Conservation (phyloP, 2,113 vertebrate genomes). For the Gasterosteus nipponicus region DNA sequence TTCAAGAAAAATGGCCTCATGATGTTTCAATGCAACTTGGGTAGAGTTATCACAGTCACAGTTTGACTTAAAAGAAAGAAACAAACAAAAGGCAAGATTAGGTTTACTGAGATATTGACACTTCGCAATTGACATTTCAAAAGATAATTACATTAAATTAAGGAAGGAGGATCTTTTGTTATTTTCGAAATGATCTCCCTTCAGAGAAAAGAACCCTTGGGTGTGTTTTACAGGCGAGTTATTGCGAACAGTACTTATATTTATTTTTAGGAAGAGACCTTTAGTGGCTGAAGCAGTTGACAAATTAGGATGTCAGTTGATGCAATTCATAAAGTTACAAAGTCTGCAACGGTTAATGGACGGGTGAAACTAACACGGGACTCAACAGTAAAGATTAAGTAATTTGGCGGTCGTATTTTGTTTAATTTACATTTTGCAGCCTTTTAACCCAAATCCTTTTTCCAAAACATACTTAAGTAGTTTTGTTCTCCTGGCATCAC, state of each 20-base stretch:
- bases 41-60: constrained; percentile 1
- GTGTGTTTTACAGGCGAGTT: not conserved
- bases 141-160: not conserved
- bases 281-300: not conserved
- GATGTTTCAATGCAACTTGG: constrained; percentile 25
- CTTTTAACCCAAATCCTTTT: not conserved
- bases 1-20: constrained; percentile 37
- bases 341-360: not conserved
- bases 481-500: not conserved
- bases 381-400: not conserved
- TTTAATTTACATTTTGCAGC: not conserved
- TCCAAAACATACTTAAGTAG: not conserved
- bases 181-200: not conserved
- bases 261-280: not conserved
- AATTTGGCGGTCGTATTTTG: not conserved
- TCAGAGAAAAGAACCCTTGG: not conserved
- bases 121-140: not conserved
- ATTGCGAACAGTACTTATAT: not conserved
- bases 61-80: not conserved
- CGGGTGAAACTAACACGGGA: not conserved
- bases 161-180: not conserved
- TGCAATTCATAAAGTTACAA: not conserved
- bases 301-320: not conserved
- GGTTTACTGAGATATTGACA: not conserved
- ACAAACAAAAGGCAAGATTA: constrained; percentile 18